Evolutionary conservation across 2,797 vertebrate genomes (phyloP), one percentile per base, ranked within the genome.

Genomic region (Sebastes steindachneri): DNA sequence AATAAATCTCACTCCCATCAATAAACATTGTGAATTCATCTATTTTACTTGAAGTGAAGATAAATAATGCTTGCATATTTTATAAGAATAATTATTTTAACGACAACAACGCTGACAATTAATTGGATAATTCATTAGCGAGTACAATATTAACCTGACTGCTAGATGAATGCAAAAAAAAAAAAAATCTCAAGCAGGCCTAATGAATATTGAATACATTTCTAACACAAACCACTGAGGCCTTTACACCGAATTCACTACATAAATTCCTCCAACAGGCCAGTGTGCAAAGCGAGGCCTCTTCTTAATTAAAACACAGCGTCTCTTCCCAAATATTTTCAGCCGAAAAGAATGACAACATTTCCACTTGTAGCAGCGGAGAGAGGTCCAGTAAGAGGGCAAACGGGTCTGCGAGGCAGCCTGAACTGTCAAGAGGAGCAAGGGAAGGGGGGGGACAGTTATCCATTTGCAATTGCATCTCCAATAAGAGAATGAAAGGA

Each of bases 401-500:
- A 81, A 25, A 25, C 67, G 68, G 85, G 84, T 90, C 85, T 77
- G 72, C 2, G 62, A 68, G 59, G 66, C 60, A 76, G 83, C 75
- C 76, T 65, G 65, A 73, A 75, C 75, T 82, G 88, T 87, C 84
- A 88, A 75, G 68, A 74, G 69, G 45, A 84, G 74, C 51, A n/a
- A 8, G 26, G 79, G 72, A 72, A 71, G 54, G 85, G 75, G 75
- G 31, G 77, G 76, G 78, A 84, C 90, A 86, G 10, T 76, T 73
- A 68, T 93, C 85, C 85, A 91, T 92, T 87, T 72, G 92, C 91
- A 75, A 88, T 90, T 95, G 89, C 93, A 91, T 93, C 93, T 90
- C 80, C 93, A 95, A 94, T 94, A 94, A 94, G 93, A 86, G 91
- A 95, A 89, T 71, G 89, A 93, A 92, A 95, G 89, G 90, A 92